These are phyloP conservation scores for Aurelia sp. DNA, from an alignment of 30 jellyfish, hydroid and myxozoan species.

Conservation along the genomic window DNA sequence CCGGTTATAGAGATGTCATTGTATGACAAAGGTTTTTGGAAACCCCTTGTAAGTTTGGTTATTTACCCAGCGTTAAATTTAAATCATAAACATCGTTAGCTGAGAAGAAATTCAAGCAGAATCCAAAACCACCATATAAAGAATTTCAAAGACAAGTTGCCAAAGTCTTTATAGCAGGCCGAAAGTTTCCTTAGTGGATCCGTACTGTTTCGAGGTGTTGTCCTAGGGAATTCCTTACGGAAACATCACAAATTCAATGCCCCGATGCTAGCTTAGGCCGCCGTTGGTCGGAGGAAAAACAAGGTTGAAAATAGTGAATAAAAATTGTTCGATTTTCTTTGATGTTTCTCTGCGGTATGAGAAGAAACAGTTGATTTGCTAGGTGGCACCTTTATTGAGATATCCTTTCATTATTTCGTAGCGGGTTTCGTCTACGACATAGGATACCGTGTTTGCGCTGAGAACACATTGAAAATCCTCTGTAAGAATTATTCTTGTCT, in stretches of 20 bases:
- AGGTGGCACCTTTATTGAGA: slow-evolving; percentile 67
- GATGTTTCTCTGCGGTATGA: slow-evolving; percentile 40
- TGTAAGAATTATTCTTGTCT: slow-evolving; percentile 49
- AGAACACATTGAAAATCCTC: slow-evolving; percentile 43
- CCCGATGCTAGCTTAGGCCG: slow-evolving; percentile 37
- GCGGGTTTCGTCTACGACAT: slow-evolving; percentile 50
- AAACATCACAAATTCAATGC: slow-evolving; percentile 7
- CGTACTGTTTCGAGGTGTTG: not conserved
- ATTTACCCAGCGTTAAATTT: too few species aligned
- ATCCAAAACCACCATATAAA: too few species aligned
- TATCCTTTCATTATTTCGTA: slow-evolving; percentile 27
- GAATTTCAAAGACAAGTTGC: too few species aligned
- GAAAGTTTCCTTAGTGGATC: too few species aligned
- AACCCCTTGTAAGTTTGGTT: too few species aligned
- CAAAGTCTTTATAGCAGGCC: too few species aligned
- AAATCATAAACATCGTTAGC: too few species aligned
- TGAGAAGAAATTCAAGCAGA: too few species aligned
- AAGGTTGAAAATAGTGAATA: not conserved
- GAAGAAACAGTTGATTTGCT: slow-evolving; percentile 49
- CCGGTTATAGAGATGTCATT: too few species aligned
- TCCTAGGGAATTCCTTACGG: slow-evolving; percentile 12
- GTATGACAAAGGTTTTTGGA: too few species aligned
- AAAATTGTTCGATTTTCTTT: slow-evolving; percentile 17
- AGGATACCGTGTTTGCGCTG: slow-evolving; percentile 64
- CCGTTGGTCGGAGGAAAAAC: slow-evolving; percentile 47